A percentile compares a stretch with the other conserved stretches of the same genome.
Conservation (phyloP, 2,888 invertebrate species). For the Troilus luridus region DNA sequence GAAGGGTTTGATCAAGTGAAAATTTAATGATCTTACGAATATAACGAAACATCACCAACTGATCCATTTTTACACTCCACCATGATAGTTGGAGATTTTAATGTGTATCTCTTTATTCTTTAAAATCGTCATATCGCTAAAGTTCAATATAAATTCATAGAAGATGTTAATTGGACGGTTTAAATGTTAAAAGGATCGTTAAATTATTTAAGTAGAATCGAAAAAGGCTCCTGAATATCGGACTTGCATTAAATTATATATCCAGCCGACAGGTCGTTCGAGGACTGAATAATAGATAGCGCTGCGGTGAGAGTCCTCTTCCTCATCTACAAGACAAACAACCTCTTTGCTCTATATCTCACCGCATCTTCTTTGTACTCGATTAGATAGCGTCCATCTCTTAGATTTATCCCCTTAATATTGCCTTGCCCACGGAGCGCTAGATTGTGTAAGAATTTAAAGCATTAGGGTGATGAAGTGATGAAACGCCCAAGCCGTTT, state of each 20-base stretch:
- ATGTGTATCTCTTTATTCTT: not conserved
- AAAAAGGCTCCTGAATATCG: slow-evolving; percentile 1
- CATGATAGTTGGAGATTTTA: no score
- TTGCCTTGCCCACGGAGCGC: not conserved
- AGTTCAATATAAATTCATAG: not conserved
- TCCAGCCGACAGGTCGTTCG: not conserved
- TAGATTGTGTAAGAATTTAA: not conserved
- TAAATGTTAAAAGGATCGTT: not conserved
- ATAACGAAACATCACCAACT: no score
- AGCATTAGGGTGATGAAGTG: not conserved
- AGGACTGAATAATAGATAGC: not conserved
- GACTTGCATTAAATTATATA: slow-evolving; percentile 7
- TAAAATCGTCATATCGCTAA: not conserved
- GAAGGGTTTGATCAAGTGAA: no score
- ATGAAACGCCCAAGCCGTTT: not conserved
- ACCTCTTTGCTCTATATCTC: not conserved
- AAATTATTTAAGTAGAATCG: not conserved
- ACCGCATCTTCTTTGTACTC: slow-evolving; percentile 11
- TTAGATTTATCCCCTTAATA: slow-evolving; percentile 1
- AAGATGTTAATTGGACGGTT: not conserved
- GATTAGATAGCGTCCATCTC: not conserved
- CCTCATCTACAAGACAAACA: slow-evolving; percentile 18
- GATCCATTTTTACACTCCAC: no score
- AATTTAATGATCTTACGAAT: no score
- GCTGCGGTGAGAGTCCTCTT: not conserved